These are phyloP conservation scores for Hippolais icterina DNA, from an alignment of 2,113 vertebrate species.

Conservation along the genomic window DNA sequence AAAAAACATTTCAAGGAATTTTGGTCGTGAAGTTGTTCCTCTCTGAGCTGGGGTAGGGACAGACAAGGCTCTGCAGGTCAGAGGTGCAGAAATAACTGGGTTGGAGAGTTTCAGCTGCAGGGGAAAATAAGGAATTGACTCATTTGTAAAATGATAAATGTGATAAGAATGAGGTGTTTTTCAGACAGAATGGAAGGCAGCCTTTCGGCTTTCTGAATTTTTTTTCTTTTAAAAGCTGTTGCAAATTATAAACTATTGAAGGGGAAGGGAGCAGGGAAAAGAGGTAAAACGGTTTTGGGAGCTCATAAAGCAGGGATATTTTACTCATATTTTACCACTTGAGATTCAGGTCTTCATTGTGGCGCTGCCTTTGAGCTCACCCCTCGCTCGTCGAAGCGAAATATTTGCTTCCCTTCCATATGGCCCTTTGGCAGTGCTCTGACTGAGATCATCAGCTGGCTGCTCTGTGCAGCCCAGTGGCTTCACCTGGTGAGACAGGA, in stretches of 20 bases:
- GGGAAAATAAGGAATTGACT: background rate
- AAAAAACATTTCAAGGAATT: background rate
- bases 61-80: background rate
- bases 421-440: background rate
- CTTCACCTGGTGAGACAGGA: background rate
- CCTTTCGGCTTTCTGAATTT: background rate
- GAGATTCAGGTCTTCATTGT: background rate
- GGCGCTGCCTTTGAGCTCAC: background rate
- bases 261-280: background rate
- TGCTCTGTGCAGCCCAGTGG: background rate
- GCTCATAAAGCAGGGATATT: background rate
- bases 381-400: background rate
- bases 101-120: background rate
- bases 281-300: background rate
- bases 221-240: background rate
- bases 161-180: background rate
- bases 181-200: background rate
- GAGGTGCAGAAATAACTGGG: background rate
- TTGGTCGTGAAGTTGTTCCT: background rate
- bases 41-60: background rate
- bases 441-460: background rate
- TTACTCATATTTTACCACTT: background rate
- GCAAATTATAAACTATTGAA: background rate
- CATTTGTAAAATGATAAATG: background rate
- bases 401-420: conserved; percentile 19